Conservation (phyloP, 1,140 invertebrate genomes). For the Ostrea denselamellosa region DNA sequence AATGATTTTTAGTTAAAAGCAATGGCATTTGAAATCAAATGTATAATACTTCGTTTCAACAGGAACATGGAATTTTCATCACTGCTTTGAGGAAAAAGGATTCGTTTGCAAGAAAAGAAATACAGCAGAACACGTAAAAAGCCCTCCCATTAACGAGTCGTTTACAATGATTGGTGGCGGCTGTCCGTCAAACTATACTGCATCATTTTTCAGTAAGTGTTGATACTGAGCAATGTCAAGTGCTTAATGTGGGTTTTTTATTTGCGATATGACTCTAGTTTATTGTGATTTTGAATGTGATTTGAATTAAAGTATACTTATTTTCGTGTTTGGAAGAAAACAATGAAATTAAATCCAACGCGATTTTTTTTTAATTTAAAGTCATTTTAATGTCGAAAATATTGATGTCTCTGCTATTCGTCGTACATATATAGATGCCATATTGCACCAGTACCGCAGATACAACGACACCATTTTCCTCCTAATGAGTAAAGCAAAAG, state of each 20-base stretch:
- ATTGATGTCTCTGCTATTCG: too few relatives aligned
- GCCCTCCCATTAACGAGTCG: background rate
- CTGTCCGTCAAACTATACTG: background rate
- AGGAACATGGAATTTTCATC: background rate
- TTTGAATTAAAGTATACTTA: background rate
- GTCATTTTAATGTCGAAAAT: too few relatives aligned
- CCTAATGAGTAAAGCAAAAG: too few relatives aligned
- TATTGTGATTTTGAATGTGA: background rate
- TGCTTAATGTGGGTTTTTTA: background rate
- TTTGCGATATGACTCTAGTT: background rate
- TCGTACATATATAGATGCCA: too few relatives aligned
- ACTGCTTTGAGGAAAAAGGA: background rate
- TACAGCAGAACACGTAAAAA: background rate
- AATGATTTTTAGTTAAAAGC: too few relatives aligned
- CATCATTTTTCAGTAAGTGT: background rate
- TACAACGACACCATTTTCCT: too few relatives aligned
- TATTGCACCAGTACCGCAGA: too few relatives aligned
- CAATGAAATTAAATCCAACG: too few relatives aligned
- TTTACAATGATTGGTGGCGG: background rate
- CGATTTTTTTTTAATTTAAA: too few relatives aligned
- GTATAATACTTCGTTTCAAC: background rate
- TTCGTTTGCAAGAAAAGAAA: constrained; percentile 13
- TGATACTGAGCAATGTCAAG: too few relatives aligned
- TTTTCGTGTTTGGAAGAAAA: too few relatives aligned
- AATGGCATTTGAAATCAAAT: too few relatives aligned